These are phyloP conservation scores for Pipa parva DNA, from an alignment of 2,113 vertebrate species.

Conservation along the genomic window DNA sequence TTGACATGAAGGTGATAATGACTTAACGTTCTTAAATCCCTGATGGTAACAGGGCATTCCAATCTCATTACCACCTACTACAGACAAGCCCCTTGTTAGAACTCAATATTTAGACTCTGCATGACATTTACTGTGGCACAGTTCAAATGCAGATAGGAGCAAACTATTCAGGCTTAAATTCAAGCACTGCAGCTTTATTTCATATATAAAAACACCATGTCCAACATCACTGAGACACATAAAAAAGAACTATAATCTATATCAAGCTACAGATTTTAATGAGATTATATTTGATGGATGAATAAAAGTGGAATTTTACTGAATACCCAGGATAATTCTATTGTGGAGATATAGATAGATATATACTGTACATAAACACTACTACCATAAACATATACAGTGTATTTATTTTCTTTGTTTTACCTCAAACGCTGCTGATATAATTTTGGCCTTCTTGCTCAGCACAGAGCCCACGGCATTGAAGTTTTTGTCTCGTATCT, in stretches of 20 bases:
- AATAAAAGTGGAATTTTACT: too few relatives aligned
- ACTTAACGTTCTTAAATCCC: constrained; percentile 16
- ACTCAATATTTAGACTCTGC: constrained; percentile 1
- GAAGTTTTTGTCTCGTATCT: constrained; percentile 97
- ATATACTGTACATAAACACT: too few relatives aligned
- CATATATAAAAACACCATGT: too few relatives aligned
- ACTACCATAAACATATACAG: too few relatives aligned
- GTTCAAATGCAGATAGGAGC: neutral
- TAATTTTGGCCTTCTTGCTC: constrained; percentile 96
- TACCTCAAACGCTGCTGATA: constrained; percentile 97
- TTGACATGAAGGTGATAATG: constrained; percentile 50
- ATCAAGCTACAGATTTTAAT: too few relatives aligned
- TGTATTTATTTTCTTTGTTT: neutral
- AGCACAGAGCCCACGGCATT: constrained; percentile 92
- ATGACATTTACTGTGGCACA: neutral
- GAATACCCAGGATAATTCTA: too few relatives aligned
- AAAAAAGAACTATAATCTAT: too few relatives aligned
- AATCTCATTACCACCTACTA: constrained; percentile 60
- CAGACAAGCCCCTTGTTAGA: neutral
- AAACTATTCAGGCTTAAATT: too few relatives aligned
- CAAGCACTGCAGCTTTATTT: neutral
- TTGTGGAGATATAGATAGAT: too few relatives aligned
- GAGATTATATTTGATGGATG: too few relatives aligned
- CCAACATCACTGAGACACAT: too few relatives aligned
- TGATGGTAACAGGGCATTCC: constrained; percentile 17